These are phyloP conservation scores for Hippocampus abdominalis DNA, from an alignment of 2,113 vertebrate species.

Conservation along the genomic window DNA sequence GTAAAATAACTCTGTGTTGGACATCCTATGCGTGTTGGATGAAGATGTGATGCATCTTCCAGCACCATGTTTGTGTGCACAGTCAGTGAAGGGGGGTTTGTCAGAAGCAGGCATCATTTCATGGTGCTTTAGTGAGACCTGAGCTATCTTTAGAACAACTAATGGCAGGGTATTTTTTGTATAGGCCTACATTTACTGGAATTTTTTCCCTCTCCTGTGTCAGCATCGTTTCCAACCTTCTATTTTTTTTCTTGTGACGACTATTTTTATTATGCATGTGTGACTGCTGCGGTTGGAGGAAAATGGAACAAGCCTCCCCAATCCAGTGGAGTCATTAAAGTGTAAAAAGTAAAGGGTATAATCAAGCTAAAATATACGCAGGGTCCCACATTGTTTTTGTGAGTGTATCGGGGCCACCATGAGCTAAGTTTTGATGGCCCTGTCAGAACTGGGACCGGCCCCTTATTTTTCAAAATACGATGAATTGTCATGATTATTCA, in stretches of 20 bases:
- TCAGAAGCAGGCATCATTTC: not conserved
- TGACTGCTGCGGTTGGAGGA: slow-evolving; percentile 4
- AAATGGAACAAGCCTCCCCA: not conserved
- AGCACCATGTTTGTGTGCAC: slow-evolving; percentile 2
- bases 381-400: no score
- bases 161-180: slow-evolving; percentile 47
- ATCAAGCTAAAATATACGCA: not conserved
- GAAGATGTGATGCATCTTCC: not conserved
- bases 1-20: not conserved
- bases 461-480: no score
- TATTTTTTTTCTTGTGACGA: not conserved
- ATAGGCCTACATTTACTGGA: slow-evolving; percentile 28
- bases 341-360: not conserved
- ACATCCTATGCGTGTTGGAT: not conserved
- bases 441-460: no score
- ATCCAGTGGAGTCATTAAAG: not conserved
- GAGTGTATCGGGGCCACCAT: no score
- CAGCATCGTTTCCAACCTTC: slow-evolving; percentile 1
- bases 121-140: slow-evolving; percentile 6
- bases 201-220: slow-evolving; percentile 1
- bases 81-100: not conserved
- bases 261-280: not conserved
- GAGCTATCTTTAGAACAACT: slow-evolving; percentile 37
- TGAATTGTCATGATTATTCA: no score
- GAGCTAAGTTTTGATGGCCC: no score